A percentile compares a stretch with the other conserved stretches of the same genome.
These are phyloP conservation scores for Lamproptera curius DNA, from an alignment of 2,888 invertebrate genomes.

Conservation along the genomic window DNA sequence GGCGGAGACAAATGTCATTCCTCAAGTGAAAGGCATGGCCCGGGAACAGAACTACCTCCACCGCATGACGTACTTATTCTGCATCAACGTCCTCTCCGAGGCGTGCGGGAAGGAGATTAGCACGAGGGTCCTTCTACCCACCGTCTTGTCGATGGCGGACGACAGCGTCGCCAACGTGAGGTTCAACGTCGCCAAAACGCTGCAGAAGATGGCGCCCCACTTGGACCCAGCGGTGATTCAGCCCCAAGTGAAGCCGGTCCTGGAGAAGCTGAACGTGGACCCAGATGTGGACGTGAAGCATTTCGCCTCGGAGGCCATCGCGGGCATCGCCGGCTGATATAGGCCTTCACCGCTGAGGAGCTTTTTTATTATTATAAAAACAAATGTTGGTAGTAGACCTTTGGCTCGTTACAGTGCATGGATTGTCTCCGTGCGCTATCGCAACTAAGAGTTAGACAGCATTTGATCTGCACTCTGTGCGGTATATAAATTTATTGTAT, in stretches of 20 bases:
- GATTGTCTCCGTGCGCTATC: no score
- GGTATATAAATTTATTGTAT: no score
- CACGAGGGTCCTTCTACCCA: constrained; percentile 94
- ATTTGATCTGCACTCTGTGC: no score
- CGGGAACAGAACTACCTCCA: constrained; percentile 98
- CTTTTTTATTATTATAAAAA: no score
- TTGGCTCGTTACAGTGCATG: no score
- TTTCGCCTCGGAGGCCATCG: constrained; percentile 98
- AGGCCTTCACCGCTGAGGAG: no score
- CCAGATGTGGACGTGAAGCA: constrained; percentile 98
- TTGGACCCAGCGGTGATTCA: constrained; percentile 92
- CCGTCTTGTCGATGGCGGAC: constrained; percentile 94
- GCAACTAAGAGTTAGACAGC: no score
- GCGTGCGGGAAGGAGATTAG: constrained; percentile 96
- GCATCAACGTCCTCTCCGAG: constrained; percentile 89
- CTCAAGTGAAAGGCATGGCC: constrained; percentile 96
- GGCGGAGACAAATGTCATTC: constrained; percentile 98
- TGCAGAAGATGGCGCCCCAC: constrained; percentile 95
- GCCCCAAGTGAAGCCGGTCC: constrained; percentile 94
- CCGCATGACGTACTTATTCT: constrained; percentile 98
- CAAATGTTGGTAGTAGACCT: no score
- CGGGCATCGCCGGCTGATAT: constrained; percentile 87
- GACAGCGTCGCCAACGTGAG: constrained; percentile 99
- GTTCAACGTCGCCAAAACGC: constrained; percentile 98
- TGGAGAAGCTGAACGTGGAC: constrained; percentile 96